These are phyloP conservation scores for Meghimatium bilineatum DNA, from an alignment of 2,888 invertebrate genomes.

Conservation along the genomic window DNA sequence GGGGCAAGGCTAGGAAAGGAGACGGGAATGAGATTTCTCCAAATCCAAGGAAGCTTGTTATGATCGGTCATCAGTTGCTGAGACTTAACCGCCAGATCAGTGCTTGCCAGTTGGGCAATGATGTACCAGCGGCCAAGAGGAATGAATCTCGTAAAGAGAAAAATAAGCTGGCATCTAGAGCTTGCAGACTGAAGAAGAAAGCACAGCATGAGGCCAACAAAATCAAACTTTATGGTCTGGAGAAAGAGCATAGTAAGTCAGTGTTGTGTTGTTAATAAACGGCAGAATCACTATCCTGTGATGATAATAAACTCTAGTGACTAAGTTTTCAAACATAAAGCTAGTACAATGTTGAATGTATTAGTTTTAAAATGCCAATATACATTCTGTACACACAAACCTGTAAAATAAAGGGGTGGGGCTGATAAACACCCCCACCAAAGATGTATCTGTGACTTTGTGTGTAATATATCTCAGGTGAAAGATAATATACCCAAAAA, in stretches of 20 bases:
- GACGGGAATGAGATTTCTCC: conserved; percentile 98
- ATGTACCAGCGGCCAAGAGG: conserved; percentile 79
- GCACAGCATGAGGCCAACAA: conserved; percentile 99
- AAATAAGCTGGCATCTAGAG: conserved; percentile 96
- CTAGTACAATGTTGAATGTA: too few species aligned
- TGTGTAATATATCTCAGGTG: too few species aligned
- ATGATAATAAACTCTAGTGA: not conserved
- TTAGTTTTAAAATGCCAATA: too few species aligned
- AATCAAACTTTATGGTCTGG: conserved; percentile 93
- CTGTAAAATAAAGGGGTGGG: too few species aligned
- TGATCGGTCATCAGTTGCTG: conserved; percentile 93
- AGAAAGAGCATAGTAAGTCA: conserved; percentile 94
- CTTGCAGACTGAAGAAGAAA: conserved; percentile 97
- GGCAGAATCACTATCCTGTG: not conserved
- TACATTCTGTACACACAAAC: too few species aligned
- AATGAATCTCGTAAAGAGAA: conserved; percentile 88
- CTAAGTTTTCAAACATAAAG: too few species aligned
- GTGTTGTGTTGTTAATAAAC: not conserved
- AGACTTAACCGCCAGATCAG: conserved; percentile 92
- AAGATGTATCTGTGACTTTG: too few species aligned
- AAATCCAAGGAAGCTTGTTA: conserved; percentile 92
- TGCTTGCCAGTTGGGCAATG: conserved; percentile 45
- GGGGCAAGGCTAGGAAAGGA: conserved; percentile 89
- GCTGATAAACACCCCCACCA: too few species aligned
- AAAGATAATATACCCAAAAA: too few species aligned